Conservation (phyloP, 2,113 vertebrate species). For the Boleophthalmus pectinirostris region DNA sequence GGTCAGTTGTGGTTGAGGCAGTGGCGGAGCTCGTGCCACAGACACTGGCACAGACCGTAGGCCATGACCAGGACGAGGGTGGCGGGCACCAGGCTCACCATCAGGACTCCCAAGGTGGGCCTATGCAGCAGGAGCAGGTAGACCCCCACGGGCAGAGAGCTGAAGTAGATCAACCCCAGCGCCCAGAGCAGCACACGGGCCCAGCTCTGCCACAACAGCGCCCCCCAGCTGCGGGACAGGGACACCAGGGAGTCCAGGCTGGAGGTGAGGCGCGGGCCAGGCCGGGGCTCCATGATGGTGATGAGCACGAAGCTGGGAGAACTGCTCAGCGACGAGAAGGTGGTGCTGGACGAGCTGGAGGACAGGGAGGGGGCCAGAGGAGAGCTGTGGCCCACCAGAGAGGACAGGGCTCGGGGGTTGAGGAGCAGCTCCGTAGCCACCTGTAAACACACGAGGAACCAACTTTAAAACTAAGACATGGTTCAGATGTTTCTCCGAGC, state of each 20-base stretch:
- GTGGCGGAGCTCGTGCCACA: conserved; percentile 91
- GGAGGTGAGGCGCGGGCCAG: conserved; percentile 68
- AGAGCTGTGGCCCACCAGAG: conserved; percentile 51
- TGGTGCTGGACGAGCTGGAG: conserved; percentile 33
- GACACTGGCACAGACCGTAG: conserved; percentile 91
- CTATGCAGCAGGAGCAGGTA: conserved; percentile 95
- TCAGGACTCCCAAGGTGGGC: conserved; percentile 86
- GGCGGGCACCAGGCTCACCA: conserved; percentile 93
- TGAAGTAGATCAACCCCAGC: conserved; percentile 90
- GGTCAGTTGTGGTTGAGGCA: conserved; percentile 78
- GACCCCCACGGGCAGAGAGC: conserved; percentile 92
- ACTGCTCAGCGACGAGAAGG: conserved; percentile 67
- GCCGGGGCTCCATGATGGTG: conserved; percentile 92
- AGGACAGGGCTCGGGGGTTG: conserved; percentile 82
- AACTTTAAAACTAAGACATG: no score
- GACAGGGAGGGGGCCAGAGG: conserved; percentile 81
- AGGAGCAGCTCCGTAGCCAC: conserved; percentile 85
- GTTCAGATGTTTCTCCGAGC: no score
- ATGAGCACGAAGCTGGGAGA: conserved; percentile 89
- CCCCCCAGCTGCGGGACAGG: conserved; percentile 83
- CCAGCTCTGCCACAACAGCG: conserved; percentile 87
- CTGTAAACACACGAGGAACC: conserved; percentile 64
- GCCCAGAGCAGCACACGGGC: conserved; percentile 89
- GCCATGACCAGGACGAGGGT: conserved; percentile 91
- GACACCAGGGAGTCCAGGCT: conserved; percentile 89